A percentile compares a stretch with the other conserved stretches of the same genome.
Conservation (phyloP, 2,113 vertebrate species). For the Speoplatyrhinus poulsoni region DNA sequence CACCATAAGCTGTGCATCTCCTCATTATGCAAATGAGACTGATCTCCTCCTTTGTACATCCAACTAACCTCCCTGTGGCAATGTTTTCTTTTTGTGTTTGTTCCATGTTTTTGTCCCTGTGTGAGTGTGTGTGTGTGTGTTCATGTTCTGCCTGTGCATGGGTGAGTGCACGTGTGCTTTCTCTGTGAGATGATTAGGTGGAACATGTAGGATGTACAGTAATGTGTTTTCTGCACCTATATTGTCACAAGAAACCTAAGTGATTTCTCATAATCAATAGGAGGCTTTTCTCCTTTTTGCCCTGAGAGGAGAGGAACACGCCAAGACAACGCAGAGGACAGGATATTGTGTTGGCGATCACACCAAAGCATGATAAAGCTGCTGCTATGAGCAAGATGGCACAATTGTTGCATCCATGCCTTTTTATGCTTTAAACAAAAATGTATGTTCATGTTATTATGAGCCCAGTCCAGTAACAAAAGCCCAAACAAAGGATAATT, state of each 20-base stretch:
- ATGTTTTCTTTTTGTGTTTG: background rate
- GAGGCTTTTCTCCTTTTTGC: constrained; percentile 22
- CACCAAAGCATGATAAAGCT: constrained; percentile 16
- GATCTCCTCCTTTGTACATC: constrained; percentile 14
- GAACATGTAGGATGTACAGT: constrained; percentile 26
- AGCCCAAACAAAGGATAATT: no score
- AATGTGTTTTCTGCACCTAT: constrained; percentile 50
- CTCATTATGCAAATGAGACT: constrained; percentile 15
- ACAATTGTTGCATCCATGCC: constrained; percentile 6
- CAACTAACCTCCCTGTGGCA: constrained; percentile 11
- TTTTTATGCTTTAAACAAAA: background rate
- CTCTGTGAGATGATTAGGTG: constrained; percentile 16
- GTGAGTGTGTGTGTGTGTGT: constrained; percentile 5
- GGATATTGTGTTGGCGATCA: constrained; percentile 3
- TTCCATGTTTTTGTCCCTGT: background rate
- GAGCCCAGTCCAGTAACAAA: no score
- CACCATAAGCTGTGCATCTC: constrained; percentile 11
- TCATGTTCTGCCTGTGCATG: background rate
- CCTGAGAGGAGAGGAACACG: constrained; percentile 20
- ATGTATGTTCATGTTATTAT: no score
- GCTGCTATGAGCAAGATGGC: background rate
- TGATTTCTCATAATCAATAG: constrained; percentile 49
- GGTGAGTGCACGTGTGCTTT: background rate
- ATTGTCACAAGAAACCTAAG: constrained; percentile 36
- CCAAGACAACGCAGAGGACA: constrained; percentile 4